Percentiles rank a stretch among this genome's conserved stretches.
Conservation (phyloP, 2,888 invertebrate genomes). For the Anoplius nigerrimus region DNA sequence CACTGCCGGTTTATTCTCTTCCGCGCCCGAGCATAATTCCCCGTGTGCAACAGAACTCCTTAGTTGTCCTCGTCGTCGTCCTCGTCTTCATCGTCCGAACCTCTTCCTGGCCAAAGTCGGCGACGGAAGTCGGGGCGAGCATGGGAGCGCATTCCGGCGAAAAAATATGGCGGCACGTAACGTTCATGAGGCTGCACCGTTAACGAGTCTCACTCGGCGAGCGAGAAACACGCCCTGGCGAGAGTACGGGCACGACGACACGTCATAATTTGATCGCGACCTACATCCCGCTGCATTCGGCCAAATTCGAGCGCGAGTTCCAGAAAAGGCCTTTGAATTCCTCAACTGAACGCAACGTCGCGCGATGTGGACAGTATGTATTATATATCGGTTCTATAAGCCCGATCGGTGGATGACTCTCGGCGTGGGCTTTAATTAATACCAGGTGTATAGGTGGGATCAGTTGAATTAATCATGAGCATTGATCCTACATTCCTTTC, state of each 20-base stretch:
- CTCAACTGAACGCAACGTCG: too few species aligned
- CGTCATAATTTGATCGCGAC: conserved; percentile 43
- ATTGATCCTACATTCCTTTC: too few species aligned
- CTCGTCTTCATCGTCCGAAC: not conserved
- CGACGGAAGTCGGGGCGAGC: conserved; percentile 49
- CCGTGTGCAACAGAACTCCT: conserved; percentile 13
- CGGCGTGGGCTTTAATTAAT: too few species aligned
- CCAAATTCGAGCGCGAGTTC: conserved; percentile 27
- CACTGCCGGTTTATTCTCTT: conserved; percentile 3
- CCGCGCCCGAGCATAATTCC: conserved; percentile 26
- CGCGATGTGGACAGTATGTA: too few species aligned
- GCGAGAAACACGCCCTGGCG: conserved; percentile 24
- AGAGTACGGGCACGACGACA: conserved; percentile 37
- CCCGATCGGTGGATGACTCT: too few species aligned
- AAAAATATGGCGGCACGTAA: conserved; percentile 29
- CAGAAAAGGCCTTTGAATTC: not conserved
- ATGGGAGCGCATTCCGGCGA: conserved; percentile 43
- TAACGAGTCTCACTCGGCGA: too few species aligned
- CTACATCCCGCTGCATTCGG: conserved; percentile 22
- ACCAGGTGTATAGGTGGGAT: too few species aligned
- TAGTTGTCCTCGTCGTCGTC: not conserved
- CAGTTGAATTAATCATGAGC: too few species aligned
- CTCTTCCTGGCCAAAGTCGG: conserved; percentile 12
- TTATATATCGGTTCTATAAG: too few species aligned
- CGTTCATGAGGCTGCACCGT: conserved; percentile 41